Evolutionary conservation across 2,113 vertebrate genomes (phyloP), one percentile per base, ranked within the genome.

Genomic region (Engraulis encrasicolus): DNA sequence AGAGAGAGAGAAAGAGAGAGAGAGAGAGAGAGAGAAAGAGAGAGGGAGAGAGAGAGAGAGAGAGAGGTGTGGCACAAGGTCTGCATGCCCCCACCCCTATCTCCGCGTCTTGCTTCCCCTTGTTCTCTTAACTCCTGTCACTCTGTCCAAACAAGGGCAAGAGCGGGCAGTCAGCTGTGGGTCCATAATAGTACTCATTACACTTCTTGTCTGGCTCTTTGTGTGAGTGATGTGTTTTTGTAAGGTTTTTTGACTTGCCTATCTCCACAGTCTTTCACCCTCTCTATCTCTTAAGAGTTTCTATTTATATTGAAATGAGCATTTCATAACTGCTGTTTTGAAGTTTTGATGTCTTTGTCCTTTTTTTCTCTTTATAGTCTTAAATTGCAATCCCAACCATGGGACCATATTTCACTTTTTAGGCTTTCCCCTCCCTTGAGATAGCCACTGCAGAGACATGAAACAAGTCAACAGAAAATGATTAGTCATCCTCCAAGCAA

Each of bases 81-180:
- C 23, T 12, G n/a, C n/a, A n/a, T n/a, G n/a, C 15, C 23, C 9
- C 15, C 66, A 2, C 66, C 66, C 27, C 27, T 18, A 11, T 52
- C 50, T 11, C 58, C n/a, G 3, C 9, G 40, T 45, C 40, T 5
- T 45, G 40, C 40, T 3, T 45, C 40, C 66, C 34, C 23, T 74
- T 78, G 78, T 88, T 84, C 82, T 45, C 82, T 88, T 36, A 85
- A 79, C 80, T 83, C 79, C 84, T 58, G 78, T 84, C 81, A 77
- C 71, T 84, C 74, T 86, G 83, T 85, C 82, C 36, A 90, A 83
- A 81, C 87, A 87, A 34, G 82, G 82, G 49, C 88, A 88, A 86
- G 81, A 31, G 45, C 50, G 78, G 17, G 79, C 83, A 87, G 86
- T 89, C 82, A 78, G 54, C 34, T 54, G 80, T 82, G 17, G 15